phyloP scores from a whole-genome alignment of 2,888 invertebrate species.

The Stegana nigrithorax region DNA sequence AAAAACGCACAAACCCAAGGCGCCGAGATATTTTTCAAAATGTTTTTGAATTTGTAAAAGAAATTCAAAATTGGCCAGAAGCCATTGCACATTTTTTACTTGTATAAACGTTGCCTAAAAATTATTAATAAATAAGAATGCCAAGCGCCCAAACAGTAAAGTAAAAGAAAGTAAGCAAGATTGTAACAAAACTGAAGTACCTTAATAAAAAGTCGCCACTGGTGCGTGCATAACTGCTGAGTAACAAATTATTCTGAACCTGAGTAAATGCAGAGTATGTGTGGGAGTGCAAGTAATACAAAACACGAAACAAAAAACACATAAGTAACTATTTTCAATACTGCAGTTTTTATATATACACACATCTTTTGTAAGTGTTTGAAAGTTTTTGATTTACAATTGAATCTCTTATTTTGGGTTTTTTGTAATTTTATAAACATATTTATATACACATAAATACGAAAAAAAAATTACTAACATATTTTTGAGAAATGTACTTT shows the following conservation, averaged over 20 bases:
- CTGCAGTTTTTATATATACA: constrained; percentile 11
- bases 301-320: not conserved
- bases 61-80: too few relatives aligned
- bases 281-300: not conserved
- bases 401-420: constrained; percentile 1
- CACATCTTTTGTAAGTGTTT: not conserved
- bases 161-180: too few relatives aligned
- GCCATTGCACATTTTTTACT: too few relatives aligned
- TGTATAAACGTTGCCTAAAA: constrained; percentile 27
- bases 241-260: not conserved
- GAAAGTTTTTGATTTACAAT: constrained; percentile 19
- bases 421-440: constrained; percentile 52
- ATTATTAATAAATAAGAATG: constrained; percentile 11
- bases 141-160: not conserved
- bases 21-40: too few relatives aligned
- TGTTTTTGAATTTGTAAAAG: too few relatives aligned
- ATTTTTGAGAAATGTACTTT: constrained; percentile 19
- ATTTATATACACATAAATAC: constrained; percentile 21
- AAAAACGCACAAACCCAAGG: too few relatives aligned
- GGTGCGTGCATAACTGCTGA: not conserved
- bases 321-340: constrained; percentile 18
- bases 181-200: not conserved
- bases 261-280: too few relatives aligned
- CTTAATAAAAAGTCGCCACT: constrained; percentile 16
- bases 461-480: constrained; percentile 5